These are phyloP conservation scores for Danionella dracula DNA, from an alignment of 2,797 vertebrate species.

Conservation along the genomic window DNA sequence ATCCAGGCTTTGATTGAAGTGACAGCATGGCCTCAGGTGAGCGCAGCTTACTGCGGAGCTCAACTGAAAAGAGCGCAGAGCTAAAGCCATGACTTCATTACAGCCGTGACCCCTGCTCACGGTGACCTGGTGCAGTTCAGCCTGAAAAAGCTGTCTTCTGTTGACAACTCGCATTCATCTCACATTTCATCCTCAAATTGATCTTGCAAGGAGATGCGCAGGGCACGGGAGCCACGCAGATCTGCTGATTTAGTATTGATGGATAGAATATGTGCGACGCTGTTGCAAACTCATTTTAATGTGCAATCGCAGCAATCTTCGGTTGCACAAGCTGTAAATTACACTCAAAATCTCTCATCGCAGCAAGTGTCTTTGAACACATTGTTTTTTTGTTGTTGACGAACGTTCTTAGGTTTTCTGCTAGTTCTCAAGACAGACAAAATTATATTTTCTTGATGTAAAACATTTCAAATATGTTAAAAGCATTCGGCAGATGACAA, in stretches of 20 bases:
- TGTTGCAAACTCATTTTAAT: neutral
- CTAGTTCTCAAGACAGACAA: too few relatives aligned
- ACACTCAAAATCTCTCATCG: too few relatives aligned
- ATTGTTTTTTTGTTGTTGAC: too few relatives aligned
- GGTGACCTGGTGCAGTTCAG: conserved; percentile 24
- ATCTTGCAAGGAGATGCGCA: neutral
- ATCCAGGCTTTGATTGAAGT: conserved; percentile 36
- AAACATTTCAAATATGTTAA: too few relatives aligned
- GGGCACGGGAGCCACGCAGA: neutral
- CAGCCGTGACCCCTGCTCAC: conserved; percentile 31
- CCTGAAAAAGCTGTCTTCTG: conserved; percentile 31
- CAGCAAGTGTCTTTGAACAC: too few relatives aligned
- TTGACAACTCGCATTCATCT: neutral
- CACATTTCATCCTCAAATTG: neutral
- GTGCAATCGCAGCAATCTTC: too few relatives aligned
- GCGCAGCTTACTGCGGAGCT: conserved; percentile 37
- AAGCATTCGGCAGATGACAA: too few relatives aligned
- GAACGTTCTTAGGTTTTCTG: too few relatives aligned
- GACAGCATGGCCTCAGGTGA: conserved; percentile 32
- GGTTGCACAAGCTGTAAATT: too few relatives aligned
- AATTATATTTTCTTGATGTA: too few relatives aligned
- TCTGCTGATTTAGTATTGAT: neutral
- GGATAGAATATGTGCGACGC: neutral
- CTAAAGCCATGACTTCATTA: conserved; percentile 31
- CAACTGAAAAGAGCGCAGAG: conserved; percentile 36